A percentile compares a stretch with the other conserved stretches of the same genome.
Conservation (phyloP, 2,888 invertebrate species). For the Pandemis corylana region DNA sequence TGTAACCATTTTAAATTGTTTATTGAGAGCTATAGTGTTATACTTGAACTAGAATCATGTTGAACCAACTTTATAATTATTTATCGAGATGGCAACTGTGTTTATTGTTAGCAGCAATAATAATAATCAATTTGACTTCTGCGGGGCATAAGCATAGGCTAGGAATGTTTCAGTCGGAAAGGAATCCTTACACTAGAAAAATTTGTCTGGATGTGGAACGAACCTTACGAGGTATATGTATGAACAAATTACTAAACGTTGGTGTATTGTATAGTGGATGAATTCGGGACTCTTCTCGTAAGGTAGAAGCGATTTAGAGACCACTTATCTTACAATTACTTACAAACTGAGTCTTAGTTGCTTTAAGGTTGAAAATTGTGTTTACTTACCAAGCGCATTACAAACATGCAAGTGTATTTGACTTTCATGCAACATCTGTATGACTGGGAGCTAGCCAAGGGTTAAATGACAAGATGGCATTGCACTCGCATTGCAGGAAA, state of each 20-base stretch:
- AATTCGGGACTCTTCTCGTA: too few relatives aligned
- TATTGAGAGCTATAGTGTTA: background rate
- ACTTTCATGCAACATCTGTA: too few relatives aligned
- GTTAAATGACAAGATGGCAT: too few relatives aligned
- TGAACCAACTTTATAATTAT: conserved; percentile 4
- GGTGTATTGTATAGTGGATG: too few relatives aligned
- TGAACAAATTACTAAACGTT: background rate
- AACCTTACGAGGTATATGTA: conserved; percentile 56
- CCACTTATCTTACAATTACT: too few relatives aligned
- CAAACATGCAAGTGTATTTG: too few relatives aligned
- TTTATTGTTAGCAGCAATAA: background rate
- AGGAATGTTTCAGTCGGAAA: conserved; percentile 23
- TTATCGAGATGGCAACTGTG: background rate
- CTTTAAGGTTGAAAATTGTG: too few relatives aligned
- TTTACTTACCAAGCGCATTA: too few relatives aligned
- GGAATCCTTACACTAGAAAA: conserved; percentile 47
- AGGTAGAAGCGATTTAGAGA: too few relatives aligned
- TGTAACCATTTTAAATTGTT: background rate
- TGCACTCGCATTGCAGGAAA: too few relatives aligned
- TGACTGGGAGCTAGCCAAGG: too few relatives aligned
- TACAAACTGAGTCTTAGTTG: too few relatives aligned
- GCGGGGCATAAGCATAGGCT: conserved; percentile 7
- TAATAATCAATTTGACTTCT: background rate
- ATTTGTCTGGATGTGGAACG: conserved; percentile 56
- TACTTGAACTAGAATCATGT: background rate